Evolutionary conservation across 2,888 invertebrate species (phyloP), one percentile per base, ranked within the genome.

Genomic region (Philereme vetulata): DNA sequence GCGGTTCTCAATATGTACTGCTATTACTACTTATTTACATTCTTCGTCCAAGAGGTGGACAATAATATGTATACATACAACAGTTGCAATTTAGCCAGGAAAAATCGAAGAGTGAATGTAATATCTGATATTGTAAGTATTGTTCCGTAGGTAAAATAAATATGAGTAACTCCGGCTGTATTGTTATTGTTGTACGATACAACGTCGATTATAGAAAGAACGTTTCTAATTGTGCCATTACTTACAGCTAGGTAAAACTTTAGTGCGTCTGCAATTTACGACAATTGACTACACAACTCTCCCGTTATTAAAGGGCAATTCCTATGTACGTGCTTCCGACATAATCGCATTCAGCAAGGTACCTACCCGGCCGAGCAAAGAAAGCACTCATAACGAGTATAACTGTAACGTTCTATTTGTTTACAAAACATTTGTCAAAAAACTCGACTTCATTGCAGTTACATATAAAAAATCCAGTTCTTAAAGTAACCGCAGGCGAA

Each of bases 301-400:
- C 77, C 85, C 84, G 89, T 89, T 89, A 90, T 90, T 90, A 88
- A 85, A 88, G 85, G 82, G 88, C 85, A 86, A 88, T 89, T 88
- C 85, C 82, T 83, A 80, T 80, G 82, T 84, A 88, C 86, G 88
- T 88, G 87, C 80, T 80, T 75, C 85, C 80, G 80, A 80, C 80
- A 80, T 86, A 86, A 88, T 86, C 81, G 81, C 82, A 80, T 83
- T 81, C 78, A 76, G 78, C 66, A 75, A 78, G 76, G 75, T 78
- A 76, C 74, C 68, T 74, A n/a, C 21, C 5, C 42, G 75, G 74
- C 77, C 70, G 76, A 76, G 73, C 71, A 78, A 80, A 77, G 77
- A 76, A 76, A 77, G 74, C 71, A 62, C 60, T 72, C 67, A 68
- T 70, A 64, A 62, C 64, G 55, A 60, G 58, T 80, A n/a, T n/a